A percentile compares a stretch with the other conserved stretches of the same genome.
phyloP scores from a whole-genome alignment of 1,140 invertebrate genomes.

The Trichonephila inaurata region DNA sequence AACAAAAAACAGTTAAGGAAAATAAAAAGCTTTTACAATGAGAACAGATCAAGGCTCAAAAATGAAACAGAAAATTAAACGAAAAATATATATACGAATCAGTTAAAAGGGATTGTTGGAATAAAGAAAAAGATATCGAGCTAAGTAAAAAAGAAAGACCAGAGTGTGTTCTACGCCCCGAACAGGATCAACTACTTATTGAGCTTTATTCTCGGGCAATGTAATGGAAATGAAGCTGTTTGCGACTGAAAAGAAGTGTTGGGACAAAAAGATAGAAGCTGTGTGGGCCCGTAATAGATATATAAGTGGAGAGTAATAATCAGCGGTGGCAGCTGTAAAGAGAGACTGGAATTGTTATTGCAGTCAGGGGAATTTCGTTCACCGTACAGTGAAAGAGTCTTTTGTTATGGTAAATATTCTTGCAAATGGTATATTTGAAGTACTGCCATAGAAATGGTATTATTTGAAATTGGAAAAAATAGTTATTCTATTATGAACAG shows the following conservation, averaged over 20 bases:
- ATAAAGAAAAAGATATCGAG: not conserved
- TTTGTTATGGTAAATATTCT: too few relatives aligned
- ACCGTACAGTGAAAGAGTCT: too few relatives aligned
- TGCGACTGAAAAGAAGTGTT: not conserved
- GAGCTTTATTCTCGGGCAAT: constrained; percentile 37
- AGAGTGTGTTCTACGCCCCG: not conserved
- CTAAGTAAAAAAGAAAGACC: not conserved
- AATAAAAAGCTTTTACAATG: too few relatives aligned
- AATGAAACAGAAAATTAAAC: not conserved
- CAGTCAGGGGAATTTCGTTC: too few relatives aligned
- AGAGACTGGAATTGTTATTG: too few relatives aligned
- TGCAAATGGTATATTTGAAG: too few relatives aligned
- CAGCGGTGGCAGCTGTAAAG: not conserved
- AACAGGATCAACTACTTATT: constrained; percentile 50
- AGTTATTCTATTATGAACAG: too few relatives aligned
- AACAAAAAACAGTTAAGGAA: not conserved
- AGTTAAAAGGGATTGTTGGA: not conserved
- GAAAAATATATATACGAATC: not conserved
- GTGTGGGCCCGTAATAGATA: not conserved
- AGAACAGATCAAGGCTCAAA: not conserved
- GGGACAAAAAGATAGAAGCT: not conserved
- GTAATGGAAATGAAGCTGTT: constrained; percentile 56
- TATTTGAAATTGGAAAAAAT: too few relatives aligned
- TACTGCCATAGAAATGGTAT: too few relatives aligned
- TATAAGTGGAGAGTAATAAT: constrained; percentile 35